Percentiles rank a stretch among this genome's conserved stretches.
phyloP scores from a whole-genome alignment of 2,113 vertebrate genomes.

The Aptenodytes patagonicus region DNA sequence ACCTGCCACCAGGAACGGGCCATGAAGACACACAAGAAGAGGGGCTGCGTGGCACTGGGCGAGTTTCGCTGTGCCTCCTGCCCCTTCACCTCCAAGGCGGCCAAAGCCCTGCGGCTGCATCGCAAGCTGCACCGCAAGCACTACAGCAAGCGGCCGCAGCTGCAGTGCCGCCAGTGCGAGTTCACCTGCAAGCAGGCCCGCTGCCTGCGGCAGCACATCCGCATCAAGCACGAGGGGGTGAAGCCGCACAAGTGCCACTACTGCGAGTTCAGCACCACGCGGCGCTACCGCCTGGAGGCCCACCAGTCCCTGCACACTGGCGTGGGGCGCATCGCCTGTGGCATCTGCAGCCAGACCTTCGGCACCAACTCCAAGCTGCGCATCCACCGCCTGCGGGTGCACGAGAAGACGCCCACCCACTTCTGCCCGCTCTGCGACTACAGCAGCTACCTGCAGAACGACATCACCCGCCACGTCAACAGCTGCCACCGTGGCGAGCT shows the following conservation, averaged over 20 bases:
- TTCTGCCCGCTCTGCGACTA: constrained; percentile 91
- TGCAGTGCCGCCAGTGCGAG: constrained; percentile 73
- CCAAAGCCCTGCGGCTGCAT: constrained; percentile 77
- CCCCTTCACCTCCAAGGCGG: constrained; percentile 76
- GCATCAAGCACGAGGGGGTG: constrained; percentile 84
- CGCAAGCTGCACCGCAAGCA: constrained; percentile 67
- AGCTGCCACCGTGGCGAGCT: constrained; percentile 87
- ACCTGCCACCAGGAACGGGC: constrained; percentile 82
- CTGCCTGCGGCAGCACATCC: constrained; percentile 81
- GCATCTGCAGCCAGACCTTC: constrained; percentile 84
- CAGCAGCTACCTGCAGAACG: constrained; percentile 85
- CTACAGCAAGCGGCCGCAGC: constrained; percentile 34
- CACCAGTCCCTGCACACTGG: constrained; percentile 92
- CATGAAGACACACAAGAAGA: constrained; percentile 79
- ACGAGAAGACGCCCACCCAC: constrained; percentile 87
- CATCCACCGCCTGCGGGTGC: constrained; percentile 86
- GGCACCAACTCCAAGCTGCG: constrained; percentile 90
- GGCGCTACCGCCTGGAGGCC: constrained; percentile 88
- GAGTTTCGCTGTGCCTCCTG: constrained; percentile 79
- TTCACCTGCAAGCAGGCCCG: constrained; percentile 88
- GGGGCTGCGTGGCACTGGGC: constrained; percentile 76
- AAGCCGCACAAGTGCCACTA: constrained; percentile 82
- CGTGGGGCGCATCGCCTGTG: constrained; percentile 84
- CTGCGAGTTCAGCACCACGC: constrained; percentile 88
- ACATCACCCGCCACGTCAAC: constrained; percentile 85